A percentile compares a stretch with the other conserved stretches of the same genome.
phyloP scores from a whole-genome alignment of 1,140 invertebrate species.

The Andrena cerasifolii region DNA sequence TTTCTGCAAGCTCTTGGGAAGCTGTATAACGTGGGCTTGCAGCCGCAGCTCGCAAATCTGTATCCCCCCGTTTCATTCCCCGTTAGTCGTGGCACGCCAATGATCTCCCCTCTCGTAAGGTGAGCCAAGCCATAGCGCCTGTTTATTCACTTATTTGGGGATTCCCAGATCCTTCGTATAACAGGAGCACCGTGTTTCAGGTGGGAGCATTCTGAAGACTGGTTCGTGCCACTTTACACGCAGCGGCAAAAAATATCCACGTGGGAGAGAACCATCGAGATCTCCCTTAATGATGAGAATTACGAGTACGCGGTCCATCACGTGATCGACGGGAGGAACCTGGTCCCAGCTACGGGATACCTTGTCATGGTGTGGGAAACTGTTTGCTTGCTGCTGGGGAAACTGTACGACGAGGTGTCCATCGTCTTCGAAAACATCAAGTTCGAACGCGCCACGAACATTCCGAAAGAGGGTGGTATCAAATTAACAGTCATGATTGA shows the following conservation, averaged over 20 bases:
- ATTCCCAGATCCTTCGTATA: too few relatives aligned
- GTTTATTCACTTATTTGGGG: too few relatives aligned
- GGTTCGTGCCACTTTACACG: constrained; percentile 85
- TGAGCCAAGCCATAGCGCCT: not conserved
- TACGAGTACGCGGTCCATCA: constrained; percentile 92
- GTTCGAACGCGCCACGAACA: constrained; percentile 91
- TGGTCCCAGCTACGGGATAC: constrained; percentile 96
- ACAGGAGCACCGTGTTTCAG: constrained; percentile 82
- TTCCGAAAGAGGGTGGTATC: constrained; percentile 87
- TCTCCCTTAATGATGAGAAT: constrained; percentile 86
- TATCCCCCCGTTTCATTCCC: constrained; percentile 87
- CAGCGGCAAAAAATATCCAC: constrained; percentile 85
- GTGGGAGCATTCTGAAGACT: constrained; percentile 95
- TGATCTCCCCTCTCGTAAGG: constrained; percentile 86
- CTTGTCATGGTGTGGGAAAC: constrained; percentile 94
- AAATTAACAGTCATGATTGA: constrained; percentile 92
- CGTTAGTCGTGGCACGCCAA: constrained; percentile 88
- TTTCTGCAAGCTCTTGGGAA: constrained; percentile 89
- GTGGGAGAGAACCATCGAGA: constrained; percentile 85
- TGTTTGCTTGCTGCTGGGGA: constrained; percentile 89
- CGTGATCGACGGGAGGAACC: constrained; percentile 92
- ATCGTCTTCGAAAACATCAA: constrained; percentile 94
- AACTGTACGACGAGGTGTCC: constrained; percentile 87
- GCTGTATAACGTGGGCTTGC: constrained; percentile 86
- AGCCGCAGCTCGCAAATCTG: constrained; percentile 84